These are phyloP conservation scores for Rhinoderma darwinii DNA, from an alignment of 2,113 vertebrate genomes.

Conservation along the genomic window DNA sequence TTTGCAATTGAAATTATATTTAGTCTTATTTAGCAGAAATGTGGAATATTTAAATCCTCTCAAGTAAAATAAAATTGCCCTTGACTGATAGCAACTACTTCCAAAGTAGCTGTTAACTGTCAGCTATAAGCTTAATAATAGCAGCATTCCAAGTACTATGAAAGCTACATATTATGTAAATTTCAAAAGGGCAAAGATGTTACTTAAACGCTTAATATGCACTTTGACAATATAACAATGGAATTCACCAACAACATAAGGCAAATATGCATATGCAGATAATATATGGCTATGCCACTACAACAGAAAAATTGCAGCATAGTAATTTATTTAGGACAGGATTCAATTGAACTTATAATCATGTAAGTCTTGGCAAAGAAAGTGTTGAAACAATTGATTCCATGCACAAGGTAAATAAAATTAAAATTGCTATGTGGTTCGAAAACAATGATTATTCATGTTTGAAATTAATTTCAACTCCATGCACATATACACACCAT, in stretches of 20 bases:
- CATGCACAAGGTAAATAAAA: conserved; percentile 14
- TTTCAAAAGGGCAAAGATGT: conserved; percentile 38
- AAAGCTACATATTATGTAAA: conserved; percentile 22
- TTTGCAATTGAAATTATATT: too few species aligned
- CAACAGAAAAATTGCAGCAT: not conserved
- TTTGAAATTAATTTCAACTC: not conserved
- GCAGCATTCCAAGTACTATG: conserved; percentile 23
- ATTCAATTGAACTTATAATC: not conserved
- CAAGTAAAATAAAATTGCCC: conserved; percentile 1
- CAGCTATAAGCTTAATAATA: conserved; percentile 24
- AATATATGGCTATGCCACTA: not conserved
- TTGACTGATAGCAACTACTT: conserved; percentile 24
- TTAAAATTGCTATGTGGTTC: not conserved
- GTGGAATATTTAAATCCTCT: not conserved
- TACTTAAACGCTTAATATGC: not conserved
- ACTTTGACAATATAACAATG: too few species aligned
- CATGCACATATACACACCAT: not conserved
- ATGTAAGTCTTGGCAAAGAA: not conserved
- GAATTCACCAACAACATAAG: conserved; percentile 13
- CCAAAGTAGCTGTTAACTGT: not conserved
- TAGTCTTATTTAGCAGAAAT: not conserved
- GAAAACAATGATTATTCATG: conserved; percentile 1
- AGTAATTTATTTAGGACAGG: not conserved
- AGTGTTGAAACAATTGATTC: conserved; percentile 7
- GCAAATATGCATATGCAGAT: not conserved